Conservation (phyloP, 2,113 vertebrate species). For the Oncorhynchus masou region DNA sequence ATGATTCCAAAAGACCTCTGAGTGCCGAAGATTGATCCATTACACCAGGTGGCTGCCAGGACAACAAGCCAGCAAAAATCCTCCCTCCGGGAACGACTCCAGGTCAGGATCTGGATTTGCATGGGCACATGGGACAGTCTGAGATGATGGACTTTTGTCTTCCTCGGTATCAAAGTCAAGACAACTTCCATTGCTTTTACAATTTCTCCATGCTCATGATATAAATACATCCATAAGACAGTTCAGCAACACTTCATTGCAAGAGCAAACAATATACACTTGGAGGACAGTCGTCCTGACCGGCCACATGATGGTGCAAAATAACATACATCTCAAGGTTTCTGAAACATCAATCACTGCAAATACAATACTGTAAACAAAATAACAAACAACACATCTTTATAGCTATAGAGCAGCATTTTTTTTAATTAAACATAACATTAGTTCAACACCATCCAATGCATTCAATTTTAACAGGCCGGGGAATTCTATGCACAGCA, state of each 20-base stretch:
- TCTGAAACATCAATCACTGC: too few species aligned
- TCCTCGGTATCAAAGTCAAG: not conserved
- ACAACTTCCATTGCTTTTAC: not conserved
- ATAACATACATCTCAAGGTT: not conserved
- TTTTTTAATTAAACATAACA: too few species aligned
- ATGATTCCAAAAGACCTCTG: constrained; percentile 73
- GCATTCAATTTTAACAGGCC: not conserved
- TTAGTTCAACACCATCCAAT: not conserved
- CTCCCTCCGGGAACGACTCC: not conserved
- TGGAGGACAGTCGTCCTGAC: not conserved
- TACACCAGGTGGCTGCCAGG: constrained; percentile 82
- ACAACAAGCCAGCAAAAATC: too few species aligned
- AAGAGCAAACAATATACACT: not conserved
- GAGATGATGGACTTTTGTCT: not conserved
- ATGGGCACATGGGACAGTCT: not conserved
- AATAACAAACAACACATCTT: not conserved
- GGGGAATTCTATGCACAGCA: too few species aligned
- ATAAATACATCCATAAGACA: too few species aligned
- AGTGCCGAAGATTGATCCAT: constrained; percentile 85
- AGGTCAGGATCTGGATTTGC: not conserved
- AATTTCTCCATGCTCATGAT: not conserved
- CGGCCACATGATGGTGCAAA: not conserved
- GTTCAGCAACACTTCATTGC: not conserved
- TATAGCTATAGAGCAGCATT: not conserved
- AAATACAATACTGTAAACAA: not conserved